Conservation (phyloP, 53 echinoderm and acorn worm genomes). For the Mesocentrotus franciscanus region DNA sequence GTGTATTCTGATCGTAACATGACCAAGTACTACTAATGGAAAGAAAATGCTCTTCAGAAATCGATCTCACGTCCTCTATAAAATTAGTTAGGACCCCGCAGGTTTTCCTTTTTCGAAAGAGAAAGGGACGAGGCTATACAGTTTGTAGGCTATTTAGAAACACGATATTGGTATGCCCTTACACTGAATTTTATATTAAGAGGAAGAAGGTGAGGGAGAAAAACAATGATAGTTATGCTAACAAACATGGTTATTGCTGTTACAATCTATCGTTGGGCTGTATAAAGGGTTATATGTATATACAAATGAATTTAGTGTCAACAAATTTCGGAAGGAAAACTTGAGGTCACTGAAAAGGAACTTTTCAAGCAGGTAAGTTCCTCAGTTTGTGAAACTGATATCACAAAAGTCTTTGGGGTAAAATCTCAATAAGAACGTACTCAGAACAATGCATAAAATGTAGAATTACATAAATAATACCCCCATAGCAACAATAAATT, state of each 20-base stretch:
- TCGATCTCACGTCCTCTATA: background rate
- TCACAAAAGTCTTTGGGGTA: too few relatives aligned
- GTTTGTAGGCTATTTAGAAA: background rate
- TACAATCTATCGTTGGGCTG: background rate
- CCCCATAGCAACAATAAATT: too few relatives aligned
- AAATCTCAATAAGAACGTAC: too few relatives aligned
- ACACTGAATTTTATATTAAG: background rate
- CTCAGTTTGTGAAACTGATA: too few relatives aligned
- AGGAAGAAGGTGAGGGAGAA: background rate
- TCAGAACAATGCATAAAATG: too few relatives aligned
- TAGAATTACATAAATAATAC: too few relatives aligned
- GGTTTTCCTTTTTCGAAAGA: background rate
- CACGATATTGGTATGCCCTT: conserved; percentile 19
- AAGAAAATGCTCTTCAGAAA: conserved; percentile 45
- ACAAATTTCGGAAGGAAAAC: background rate
- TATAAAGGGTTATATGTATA: background rate
- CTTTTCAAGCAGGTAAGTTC: background rate
- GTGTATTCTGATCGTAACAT: background rate
- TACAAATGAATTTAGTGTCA: background rate
- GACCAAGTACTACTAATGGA: conserved; percentile 30
- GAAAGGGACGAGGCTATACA: background rate
- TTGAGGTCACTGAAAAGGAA: background rate
- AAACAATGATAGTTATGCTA: conserved; percentile 4
- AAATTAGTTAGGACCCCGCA: background rate
- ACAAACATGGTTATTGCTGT: background rate